Percentiles rank a stretch among this genome's conserved stretches.
phyloP scores from a whole-genome alignment of 2,797 vertebrate species.

The Pseudopleuronectes americanus region DNA sequence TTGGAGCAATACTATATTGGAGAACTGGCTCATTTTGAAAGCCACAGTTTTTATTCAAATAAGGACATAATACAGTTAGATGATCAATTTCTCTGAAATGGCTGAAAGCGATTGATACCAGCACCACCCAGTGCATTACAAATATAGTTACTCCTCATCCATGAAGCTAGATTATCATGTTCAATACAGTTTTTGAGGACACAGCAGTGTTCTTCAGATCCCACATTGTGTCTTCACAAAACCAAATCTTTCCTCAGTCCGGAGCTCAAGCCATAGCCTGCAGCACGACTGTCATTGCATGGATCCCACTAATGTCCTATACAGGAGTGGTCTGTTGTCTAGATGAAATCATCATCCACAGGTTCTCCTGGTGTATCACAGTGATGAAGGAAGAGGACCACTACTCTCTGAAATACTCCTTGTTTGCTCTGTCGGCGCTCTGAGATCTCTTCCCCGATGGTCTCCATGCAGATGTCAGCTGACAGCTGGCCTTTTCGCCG shows the following conservation, averaged over 20 bases:
- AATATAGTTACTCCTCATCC: not conserved
- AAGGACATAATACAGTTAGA: not conserved
- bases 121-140: not conserved
- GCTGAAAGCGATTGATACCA: not conserved
- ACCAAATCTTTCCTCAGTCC: not conserved
- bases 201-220: constrained; percentile 2
- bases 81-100: not conserved
- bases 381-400: constrained; percentile 97
- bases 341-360: constrained; percentile 97
- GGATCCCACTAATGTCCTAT: not conserved
- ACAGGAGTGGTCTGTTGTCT: constrained; percentile 20
- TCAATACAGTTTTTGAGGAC: not conserved
- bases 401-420: constrained; percentile 95
- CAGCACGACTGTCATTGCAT: not conserved
- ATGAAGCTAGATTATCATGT: not conserved
- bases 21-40: not conserved
- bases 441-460: constrained; percentile 97
- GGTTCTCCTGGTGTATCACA: constrained; percentile 97
- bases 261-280: not conserved
- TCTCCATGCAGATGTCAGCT: constrained; percentile 99
- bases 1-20: not conserved
- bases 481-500: constrained; percentile 97
- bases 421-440: constrained; percentile 92
- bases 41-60: not conserved
- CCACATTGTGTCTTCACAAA: not conserved